Evolutionary conservation across 2,888 invertebrate species (phyloP).

Genomic region (Diloba caeruleocephala): DNA sequence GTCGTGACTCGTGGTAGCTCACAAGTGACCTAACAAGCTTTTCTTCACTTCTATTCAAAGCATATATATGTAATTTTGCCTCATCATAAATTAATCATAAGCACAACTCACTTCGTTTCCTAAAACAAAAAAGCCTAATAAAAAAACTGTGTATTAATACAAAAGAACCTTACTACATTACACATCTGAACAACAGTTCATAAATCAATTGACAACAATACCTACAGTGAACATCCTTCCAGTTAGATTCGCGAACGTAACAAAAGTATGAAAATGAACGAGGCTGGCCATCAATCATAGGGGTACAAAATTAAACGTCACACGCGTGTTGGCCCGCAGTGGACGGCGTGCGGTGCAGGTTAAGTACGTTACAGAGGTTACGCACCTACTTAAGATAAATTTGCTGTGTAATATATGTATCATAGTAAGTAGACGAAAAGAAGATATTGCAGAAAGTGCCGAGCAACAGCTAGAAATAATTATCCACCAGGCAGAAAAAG

Average conservation of each 20-base stretch:
- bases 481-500: too few relatives aligned
- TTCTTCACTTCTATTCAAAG: too few relatives aligned
- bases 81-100: too few relatives aligned
- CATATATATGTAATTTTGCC: too few relatives aligned
- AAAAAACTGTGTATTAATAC: conserved; percentile 12
- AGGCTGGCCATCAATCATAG: conserved; percentile 83
- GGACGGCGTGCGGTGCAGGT: conserved; percentile 69
- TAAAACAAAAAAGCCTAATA: neutral
- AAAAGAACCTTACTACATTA: conserved; percentile 28
- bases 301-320: conserved; percentile 88
- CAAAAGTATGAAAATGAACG: conserved; percentile 83
- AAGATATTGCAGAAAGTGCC: neutral
- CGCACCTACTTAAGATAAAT: conserved; percentile 23
- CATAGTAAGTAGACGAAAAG: neutral
- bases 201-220: conserved; percentile 52
- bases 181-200: conserved; percentile 32
- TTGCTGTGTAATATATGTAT: conserved; percentile 1
- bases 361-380: conserved; percentile 59
- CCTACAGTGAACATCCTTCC: conserved; percentile 35
- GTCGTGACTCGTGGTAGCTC: too few relatives aligned
- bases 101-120: neutral
- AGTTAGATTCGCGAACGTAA: conserved; percentile 60
- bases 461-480: too few relatives aligned
- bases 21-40: too few relatives aligned
- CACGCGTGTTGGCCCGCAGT: conserved; percentile 76